These are phyloP conservation scores for Tauraco hartlaubi DNA, from an alignment of 2,797 vertebrate species.

Conservation along the genomic window DNA sequence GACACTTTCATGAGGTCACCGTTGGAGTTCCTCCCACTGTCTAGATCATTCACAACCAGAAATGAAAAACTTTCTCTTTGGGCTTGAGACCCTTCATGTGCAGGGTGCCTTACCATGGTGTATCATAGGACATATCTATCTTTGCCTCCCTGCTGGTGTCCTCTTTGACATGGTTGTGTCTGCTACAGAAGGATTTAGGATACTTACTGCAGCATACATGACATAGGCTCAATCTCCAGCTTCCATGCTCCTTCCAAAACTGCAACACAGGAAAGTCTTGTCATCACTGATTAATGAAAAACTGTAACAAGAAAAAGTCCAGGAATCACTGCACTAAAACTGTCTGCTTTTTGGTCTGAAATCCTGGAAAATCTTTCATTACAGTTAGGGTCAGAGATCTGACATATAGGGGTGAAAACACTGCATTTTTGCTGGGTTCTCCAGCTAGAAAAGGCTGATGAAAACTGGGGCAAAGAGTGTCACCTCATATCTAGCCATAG, in stretches of 20 bases:
- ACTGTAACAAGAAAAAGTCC: background rate
- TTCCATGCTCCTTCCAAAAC: background rate
- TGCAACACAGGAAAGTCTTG: background rate
- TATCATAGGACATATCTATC: accelerated
- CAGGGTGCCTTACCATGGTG: background rate
- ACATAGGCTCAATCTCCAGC: background rate
- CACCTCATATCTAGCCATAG: background rate
- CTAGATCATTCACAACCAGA: background rate
- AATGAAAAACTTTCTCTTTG: background rate
- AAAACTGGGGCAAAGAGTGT: background rate
- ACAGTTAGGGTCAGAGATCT: background rate
- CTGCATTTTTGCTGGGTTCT: accelerated
- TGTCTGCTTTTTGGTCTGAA: background rate
- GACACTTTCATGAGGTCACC: conserved; percentile 19
- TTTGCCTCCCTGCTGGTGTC: background rate
- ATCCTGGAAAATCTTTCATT: background rate
- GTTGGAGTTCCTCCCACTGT: background rate
- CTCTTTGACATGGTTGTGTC: accelerated
- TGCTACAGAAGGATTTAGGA: background rate
- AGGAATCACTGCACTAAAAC: background rate
- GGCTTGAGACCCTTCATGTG: background rate
- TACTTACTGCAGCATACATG: accelerated
- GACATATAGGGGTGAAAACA: accelerated
- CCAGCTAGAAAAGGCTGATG: background rate
- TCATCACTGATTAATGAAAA: background rate